Conservation (phyloP, 2,888 invertebrate species). For the Eristalis pertinax region DNA sequence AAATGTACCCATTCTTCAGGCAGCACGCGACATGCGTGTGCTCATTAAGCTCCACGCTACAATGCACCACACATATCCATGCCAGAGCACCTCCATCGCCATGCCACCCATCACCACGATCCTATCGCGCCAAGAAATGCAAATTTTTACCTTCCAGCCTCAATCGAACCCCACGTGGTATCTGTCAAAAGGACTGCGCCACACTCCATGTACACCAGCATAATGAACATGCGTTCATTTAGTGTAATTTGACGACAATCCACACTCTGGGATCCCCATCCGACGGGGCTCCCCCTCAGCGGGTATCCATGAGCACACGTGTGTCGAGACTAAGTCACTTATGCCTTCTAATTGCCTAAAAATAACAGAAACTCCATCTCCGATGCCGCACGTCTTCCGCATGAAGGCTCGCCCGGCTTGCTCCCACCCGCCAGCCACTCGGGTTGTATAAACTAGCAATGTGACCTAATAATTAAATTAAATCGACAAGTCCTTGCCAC, state of each 20-base stretch:
- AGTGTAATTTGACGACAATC: constrained; percentile 18
- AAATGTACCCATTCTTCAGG: background rate
- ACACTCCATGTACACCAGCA: background rate
- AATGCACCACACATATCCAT: background rate
- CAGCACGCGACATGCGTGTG: background rate
- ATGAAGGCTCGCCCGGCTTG: background rate
- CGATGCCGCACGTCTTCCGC: background rate
- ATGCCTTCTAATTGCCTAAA: constrained; percentile 20
- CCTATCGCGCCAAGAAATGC: background rate
- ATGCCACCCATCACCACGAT: background rate
- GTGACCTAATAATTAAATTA: constrained; percentile 59
- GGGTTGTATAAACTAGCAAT: constrained; percentile 19
- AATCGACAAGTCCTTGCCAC: background rate
- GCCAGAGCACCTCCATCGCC: background rate
- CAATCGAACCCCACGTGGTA: background rate
- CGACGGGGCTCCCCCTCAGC: background rate
- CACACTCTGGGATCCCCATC: background rate
- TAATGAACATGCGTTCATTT: constrained; percentile 16
- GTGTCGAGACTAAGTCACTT: constrained; percentile 10
- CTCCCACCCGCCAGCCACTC: background rate
- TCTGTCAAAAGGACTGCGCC: background rate
- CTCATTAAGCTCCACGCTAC: background rate
- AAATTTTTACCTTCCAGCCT: background rate
- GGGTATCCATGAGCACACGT: background rate
- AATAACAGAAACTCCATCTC: constrained; percentile 14